Evolutionary conservation across 2,888 invertebrate species (phyloP), one percentile per base, ranked within the genome.

Genomic region (Drosophila vallismaia): DNA sequence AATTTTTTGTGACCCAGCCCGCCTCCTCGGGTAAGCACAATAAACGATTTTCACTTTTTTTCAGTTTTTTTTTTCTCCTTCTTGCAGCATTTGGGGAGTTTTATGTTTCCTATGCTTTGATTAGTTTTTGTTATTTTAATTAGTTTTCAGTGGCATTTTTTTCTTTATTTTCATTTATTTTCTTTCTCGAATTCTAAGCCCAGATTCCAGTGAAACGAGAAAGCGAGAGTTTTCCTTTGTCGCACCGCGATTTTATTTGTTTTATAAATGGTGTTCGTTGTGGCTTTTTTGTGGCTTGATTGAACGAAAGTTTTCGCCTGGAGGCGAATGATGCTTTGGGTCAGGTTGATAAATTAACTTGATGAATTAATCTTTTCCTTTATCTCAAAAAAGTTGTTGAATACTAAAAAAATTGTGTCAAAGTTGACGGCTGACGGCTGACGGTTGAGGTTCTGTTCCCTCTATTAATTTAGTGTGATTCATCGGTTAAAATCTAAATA

Each of bases 81-180:
- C 26, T 8, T 14, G 1, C 9, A 57, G 40, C 26, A n/a, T 19
- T 36, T 50, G 57, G 44, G 58, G 9, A 44, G 19, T 44, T 74
- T 73, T 76, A 69, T 71, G 68, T 64, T 68, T 78, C 51, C 56
- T 49, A 63, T 73, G 67, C 70, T 56, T 81, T 77, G 68, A 84
- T 86, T 86, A 68, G 71, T 55, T 75, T 87, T 88, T 88, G 78
- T 86, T 88, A 83, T 79, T 88, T 80, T 88, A 83, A 84, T 84
- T 79, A 74, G 67, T 77, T 76, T 72, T 68, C 70, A 44, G 71
- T 78, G 74, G 81, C 85, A 83, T 66, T 70, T 70, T 48, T 80
- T 86, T 78, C 86, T 84, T 79, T 72, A 64, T 77, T 76, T 72
- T 68, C 71, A 48, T 69, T 78, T 29, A 38, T 60, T 60, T 60